Conservation (phyloP, 1,140 invertebrate species). For the Bombus soroeensis region DNA sequence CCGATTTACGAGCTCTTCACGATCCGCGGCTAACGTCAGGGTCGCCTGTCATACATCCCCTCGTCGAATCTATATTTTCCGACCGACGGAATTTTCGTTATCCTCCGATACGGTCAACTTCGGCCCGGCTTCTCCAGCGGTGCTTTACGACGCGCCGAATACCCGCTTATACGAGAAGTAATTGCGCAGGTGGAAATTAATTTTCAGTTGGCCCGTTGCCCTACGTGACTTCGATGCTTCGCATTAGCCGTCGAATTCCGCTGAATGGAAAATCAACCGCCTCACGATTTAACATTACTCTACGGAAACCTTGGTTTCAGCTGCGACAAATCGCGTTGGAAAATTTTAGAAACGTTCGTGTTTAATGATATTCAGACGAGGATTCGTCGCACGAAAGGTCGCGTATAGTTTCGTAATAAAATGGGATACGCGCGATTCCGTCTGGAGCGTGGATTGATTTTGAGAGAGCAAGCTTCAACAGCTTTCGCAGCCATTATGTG, state of each 20-base stretch:
- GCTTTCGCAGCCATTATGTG: constrained; percentile 64
- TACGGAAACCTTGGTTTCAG: no score
- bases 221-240: not conserved
- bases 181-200: not conserved
- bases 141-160: not conserved
- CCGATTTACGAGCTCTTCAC: constrained; percentile 17
- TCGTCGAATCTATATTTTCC: not conserved
- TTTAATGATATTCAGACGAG: no score
- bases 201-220: not conserved
- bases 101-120: not conserved
- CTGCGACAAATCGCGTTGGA: not conserved
- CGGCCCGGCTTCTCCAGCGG: not conserved
- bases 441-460: constrained; percentile 34
- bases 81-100: not conserved
- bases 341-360: not conserved
- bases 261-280: not conserved
- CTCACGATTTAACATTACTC: not conserved
- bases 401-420: not conserved
- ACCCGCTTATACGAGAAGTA: not conserved
- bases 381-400: not conserved
- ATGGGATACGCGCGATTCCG: not conserved
- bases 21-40: not conserved
- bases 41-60: not conserved
- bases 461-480: constrained; percentile 30
- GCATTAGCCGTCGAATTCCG: not conserved